Evolutionary conservation across 2,888 invertebrate genomes (phyloP).

Genomic region (Lasioglossum vierecki): DNA sequence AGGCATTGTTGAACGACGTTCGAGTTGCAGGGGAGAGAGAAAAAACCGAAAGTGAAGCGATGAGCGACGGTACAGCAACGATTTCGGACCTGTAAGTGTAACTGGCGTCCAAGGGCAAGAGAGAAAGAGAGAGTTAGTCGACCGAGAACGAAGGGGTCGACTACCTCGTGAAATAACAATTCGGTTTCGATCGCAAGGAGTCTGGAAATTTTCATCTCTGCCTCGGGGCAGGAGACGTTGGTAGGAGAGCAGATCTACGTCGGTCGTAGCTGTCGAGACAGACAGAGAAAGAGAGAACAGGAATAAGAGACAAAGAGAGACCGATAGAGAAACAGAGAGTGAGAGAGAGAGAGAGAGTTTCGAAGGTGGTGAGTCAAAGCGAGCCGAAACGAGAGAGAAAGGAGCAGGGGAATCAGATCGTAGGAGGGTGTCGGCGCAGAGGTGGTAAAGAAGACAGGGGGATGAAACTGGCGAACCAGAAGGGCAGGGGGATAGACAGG

Average conservation of each 20-base stretch:
- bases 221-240: constrained; percentile 66
- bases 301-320: constrained; percentile 15
- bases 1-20: neutral
- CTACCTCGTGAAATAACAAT: constrained; percentile 77
- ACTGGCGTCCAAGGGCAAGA: constrained; percentile 67
- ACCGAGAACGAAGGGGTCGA: constrained; percentile 63
- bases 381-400: constrained; percentile 39
- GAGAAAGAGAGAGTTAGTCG: constrained; percentile 59
- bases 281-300: neutral
- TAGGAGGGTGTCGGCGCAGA: constrained; percentile 55
- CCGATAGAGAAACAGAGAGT: neutral
- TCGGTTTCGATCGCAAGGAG: constrained; percentile 74
- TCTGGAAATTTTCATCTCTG: constrained; percentile 76
- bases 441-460: constrained; percentile 66
- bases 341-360: constrained; percentile 22
- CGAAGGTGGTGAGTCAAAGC: constrained; percentile 43
- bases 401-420: constrained; percentile 54
- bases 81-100: constrained; percentile 42
- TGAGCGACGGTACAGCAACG: constrained; percentile 15
- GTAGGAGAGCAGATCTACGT: constrained; percentile 47
- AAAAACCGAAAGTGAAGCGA: constrained; percentile 42
- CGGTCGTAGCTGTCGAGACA: constrained; percentile 40
- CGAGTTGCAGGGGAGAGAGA: neutral
- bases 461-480: constrained; percentile 67
- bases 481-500: constrained; percentile 37